A percentile compares a stretch with the other conserved stretches of the same genome.
Evolutionary conservation across 2,888 invertebrate genomes (phyloP).

Genomic region (Acrobasis repandana): DNA sequence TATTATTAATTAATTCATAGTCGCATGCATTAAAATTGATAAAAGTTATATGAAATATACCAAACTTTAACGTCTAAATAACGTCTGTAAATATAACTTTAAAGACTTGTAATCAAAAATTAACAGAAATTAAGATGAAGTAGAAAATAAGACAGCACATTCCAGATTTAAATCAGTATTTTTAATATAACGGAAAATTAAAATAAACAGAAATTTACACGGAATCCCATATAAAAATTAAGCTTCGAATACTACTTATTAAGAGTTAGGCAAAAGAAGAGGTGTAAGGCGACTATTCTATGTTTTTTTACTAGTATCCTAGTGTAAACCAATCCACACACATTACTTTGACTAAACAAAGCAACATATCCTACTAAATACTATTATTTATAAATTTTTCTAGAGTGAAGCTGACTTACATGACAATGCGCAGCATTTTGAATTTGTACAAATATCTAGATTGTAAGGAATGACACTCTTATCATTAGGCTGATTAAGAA

Average conservation of each 20-base stretch:
- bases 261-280: conserved; percentile 33
- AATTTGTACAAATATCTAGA: too few species aligned
- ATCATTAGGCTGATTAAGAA: too few species aligned
- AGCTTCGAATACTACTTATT: conserved; percentile 16
- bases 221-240: neutral
- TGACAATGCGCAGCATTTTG: too few species aligned
- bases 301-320: neutral
- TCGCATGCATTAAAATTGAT: too few species aligned
- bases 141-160: conserved; percentile 5
- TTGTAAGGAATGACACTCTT: too few species aligned
- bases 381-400: too few species aligned
- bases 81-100: too few species aligned
- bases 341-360: neutral
- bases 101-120: neutral
- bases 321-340: conserved; percentile 23
- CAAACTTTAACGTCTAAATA: too few species aligned
- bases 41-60: too few species aligned
- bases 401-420: too few species aligned
- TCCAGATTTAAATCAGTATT: neutral
- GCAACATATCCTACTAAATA: too few species aligned
- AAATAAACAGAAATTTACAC: neutral
- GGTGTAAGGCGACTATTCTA: conserved; percentile 38
- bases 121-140: neutral
- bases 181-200: neutral
- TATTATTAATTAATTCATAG: neutral